phyloP scores from a whole-genome alignment of 1,140 invertebrate species.

The Liolophura sinensis region DNA sequence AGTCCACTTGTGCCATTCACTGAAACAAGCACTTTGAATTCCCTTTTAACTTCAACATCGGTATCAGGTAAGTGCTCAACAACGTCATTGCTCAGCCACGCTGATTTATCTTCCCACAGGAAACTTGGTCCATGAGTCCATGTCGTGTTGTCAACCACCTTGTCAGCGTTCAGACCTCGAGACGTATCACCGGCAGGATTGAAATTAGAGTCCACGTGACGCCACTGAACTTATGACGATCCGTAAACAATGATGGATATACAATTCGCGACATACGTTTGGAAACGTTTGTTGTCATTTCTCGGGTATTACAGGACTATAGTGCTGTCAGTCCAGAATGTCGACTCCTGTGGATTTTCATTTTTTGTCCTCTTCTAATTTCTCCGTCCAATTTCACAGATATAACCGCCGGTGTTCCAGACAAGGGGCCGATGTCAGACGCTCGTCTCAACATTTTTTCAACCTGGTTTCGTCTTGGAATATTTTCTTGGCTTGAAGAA shows the following conservation, averaged over 20 bases:
- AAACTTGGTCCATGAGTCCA: too few species aligned
- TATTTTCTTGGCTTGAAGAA: conserved; percentile 27
- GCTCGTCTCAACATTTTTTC: conserved; percentile 19
- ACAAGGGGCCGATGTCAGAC: conserved; percentile 15
- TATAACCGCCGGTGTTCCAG: conserved; percentile 24
- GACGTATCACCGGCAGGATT: too few species aligned
- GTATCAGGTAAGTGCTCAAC: too few species aligned
- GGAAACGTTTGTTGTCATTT: conserved; percentile 21
- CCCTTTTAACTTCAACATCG: too few species aligned
- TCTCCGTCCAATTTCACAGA: conserved; percentile 19
- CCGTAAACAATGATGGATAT: conserved; percentile 19
- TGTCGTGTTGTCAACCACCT: too few species aligned
- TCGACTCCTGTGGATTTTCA: not conserved
- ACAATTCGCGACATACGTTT: conserved; percentile 27
- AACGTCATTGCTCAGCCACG: too few species aligned
- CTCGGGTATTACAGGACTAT: conserved; percentile 17
- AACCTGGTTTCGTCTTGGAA: conserved; percentile 27
- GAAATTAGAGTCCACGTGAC: conserved; percentile 11
- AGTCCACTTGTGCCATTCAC: too few species aligned
- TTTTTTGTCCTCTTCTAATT: conserved; percentile 12
- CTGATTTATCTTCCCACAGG: too few species aligned
- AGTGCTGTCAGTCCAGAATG: conserved; percentile 25
- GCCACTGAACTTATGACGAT: conserved; percentile 18
- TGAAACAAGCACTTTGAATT: too few species aligned
- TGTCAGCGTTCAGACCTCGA: too few species aligned